Evolutionary conservation across 23 tunicate genomes (phyloP).

Genomic region (Oikopleura dioica): DNA sequence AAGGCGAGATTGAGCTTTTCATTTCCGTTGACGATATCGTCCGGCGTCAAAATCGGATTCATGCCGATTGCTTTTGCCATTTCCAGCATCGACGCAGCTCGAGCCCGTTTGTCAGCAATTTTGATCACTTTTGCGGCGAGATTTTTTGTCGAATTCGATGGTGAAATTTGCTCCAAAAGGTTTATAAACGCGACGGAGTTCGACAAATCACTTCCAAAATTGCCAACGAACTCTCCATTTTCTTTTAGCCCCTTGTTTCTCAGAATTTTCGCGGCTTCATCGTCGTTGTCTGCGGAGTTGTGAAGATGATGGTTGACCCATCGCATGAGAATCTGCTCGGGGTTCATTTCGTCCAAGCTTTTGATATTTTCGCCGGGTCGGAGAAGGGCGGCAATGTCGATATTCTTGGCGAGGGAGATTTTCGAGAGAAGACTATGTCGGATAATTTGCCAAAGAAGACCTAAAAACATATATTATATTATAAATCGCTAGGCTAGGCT

Average conservation of each 20-base stretch:
- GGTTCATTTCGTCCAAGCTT: background rate
- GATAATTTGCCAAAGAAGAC: constrained; percentile 93
- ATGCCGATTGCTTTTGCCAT: background rate
- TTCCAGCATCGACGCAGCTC: background rate
- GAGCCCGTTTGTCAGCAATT: background rate
- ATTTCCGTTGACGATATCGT: constrained; percentile 52
- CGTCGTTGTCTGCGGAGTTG: constrained; percentile 1
- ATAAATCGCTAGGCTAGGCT: too few relatives aligned
- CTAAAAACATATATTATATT: too few relatives aligned
- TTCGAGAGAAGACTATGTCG: constrained; percentile 50
- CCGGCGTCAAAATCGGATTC: constrained; percentile 31
- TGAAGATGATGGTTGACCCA: constrained; percentile 5
- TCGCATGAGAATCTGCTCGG: constrained; percentile 1
- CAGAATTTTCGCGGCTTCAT: background rate
- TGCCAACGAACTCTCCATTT: constrained; percentile 4
- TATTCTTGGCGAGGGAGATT: constrained; percentile 36
- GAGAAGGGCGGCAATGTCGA: constrained; percentile 1
- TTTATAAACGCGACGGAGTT: background rate
- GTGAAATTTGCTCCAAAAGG: background rate
- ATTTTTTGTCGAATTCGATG: background rate
- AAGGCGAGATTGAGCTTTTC: constrained; percentile 88
- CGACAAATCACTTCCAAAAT: background rate
- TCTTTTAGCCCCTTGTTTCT: background rate
- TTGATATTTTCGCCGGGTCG: background rate
- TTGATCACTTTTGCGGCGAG: background rate